These are phyloP conservation scores for silkworm (Bombyx mori) DNA, from an alignment of 1,140 invertebrate species.

Conservation along the genomic window ASM3026992v2 NC_085121.1:3065001-3065500, in stretches of 20 bases:
- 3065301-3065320: slow-evolving; percentile 31
- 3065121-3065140: slow-evolving; percentile 25
- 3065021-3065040: slow-evolving; percentile 2
- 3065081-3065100: slow-evolving; percentile 40
- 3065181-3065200: slow-evolving; percentile 64
- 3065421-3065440: slow-evolving; percentile 21
- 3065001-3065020: slow-evolving; percentile 13
- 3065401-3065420: slow-evolving; percentile 6
- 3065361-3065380: slow-evolving; percentile 19
- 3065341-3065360: slow-evolving; percentile 29
- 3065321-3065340: slow-evolving; percentile 23
- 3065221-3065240: slow-evolving; percentile 36
- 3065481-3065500: slow-evolving; percentile 23
- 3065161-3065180: slow-evolving; percentile 45
- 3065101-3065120: slow-evolving; percentile 42
- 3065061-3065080: slow-evolving; percentile 27
- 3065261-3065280: slow-evolving; percentile 34
- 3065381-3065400: slow-evolving; percentile 3
- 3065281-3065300: slow-evolving; percentile 48
- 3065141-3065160: slow-evolving; percentile 50
- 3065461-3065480: slow-evolving; percentile 29
- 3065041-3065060: slow-evolving; percentile 20
- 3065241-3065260: slow-evolving; percentile 41
- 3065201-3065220: slow-evolving; percentile 55
- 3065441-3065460: slow-evolving; percentile 25